Evolutionary conservation across 2,797 vertebrate species (phyloP).

Genomic region (Mallotus villosus): DNA sequence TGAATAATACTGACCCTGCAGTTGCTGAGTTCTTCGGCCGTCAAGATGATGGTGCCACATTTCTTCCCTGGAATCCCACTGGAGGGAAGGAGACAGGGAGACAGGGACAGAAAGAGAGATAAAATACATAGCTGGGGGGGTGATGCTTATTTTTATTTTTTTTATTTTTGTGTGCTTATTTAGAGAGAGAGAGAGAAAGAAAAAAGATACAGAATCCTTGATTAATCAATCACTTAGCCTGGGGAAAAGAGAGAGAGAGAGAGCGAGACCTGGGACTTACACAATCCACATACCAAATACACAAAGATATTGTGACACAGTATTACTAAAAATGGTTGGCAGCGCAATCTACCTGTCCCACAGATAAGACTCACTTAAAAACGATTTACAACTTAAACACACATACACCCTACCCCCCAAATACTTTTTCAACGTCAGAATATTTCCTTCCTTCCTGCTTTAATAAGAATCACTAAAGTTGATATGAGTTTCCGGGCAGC

Average conservation of each 20-base stretch:
- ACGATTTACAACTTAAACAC: too few relatives aligned
- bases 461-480: constrained; percentile 20
- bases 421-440: neutral
- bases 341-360: too few relatives aligned
- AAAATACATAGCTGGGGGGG: neutral
- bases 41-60: constrained; percentile 85
- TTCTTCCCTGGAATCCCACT: constrained; percentile 90
- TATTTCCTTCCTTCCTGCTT: neutral
- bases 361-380: too few relatives aligned
- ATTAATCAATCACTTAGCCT: too few relatives aligned
- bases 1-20: constrained; percentile 80
- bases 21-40: constrained; percentile 90
- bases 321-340: too few relatives aligned
- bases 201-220: neutral
- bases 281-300: too few relatives aligned
- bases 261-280: too few relatives aligned
- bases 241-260: too few relatives aligned
- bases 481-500: constrained; percentile 39
- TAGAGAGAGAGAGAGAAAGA: neutral
- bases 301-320: too few relatives aligned
- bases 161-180: neutral
- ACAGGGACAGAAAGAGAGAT: constrained; percentile 13
- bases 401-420: too few relatives aligned
- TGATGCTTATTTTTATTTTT: too few relatives aligned
- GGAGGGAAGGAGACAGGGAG: constrained; percentile 18